These are phyloP conservation scores for Sylvia borin DNA, from an alignment of 2,797 vertebrate species.

Conservation along the genomic window DNA sequence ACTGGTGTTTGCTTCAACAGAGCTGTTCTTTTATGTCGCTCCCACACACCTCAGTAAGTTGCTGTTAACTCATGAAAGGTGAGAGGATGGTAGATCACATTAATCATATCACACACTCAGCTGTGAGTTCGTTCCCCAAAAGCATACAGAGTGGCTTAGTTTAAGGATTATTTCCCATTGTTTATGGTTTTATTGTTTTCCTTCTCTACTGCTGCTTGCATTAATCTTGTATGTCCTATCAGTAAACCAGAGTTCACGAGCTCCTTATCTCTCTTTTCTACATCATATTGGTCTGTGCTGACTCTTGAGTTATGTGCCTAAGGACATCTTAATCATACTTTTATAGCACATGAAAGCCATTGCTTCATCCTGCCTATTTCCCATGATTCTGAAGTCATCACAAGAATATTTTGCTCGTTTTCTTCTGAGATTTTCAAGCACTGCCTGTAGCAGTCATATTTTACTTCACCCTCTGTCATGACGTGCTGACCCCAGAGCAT, in stretches of 20 bases:
- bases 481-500: background rate
- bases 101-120: background rate
- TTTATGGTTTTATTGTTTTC: slow-evolving; percentile 15
- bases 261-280: slow-evolving; percentile 1
- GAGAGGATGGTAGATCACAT: background rate
- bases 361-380: slow-evolving; percentile 19
- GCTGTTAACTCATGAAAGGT: background rate
- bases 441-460: background rate
- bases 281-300: background rate
- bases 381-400: slow-evolving; percentile 12
- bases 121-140: background rate
- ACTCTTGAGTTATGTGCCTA: slow-evolving; percentile 13
- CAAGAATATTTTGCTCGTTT: background rate
- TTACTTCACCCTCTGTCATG: background rate
- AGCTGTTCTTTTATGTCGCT: background rate
- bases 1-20: background rate
- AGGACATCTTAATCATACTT: slow-evolving; percentile 32
- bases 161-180: background rate
- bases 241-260: background rate
- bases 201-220: background rate
- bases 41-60: background rate
- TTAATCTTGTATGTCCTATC: background rate
- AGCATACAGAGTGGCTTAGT: background rate
- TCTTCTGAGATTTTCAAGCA: background rate
- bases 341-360: background rate